Evolutionary conservation across 2,797 vertebrate species (phyloP), one percentile per base, ranked within the genome.

Genomic region (Paratrypauchen microcephalus): DNA sequence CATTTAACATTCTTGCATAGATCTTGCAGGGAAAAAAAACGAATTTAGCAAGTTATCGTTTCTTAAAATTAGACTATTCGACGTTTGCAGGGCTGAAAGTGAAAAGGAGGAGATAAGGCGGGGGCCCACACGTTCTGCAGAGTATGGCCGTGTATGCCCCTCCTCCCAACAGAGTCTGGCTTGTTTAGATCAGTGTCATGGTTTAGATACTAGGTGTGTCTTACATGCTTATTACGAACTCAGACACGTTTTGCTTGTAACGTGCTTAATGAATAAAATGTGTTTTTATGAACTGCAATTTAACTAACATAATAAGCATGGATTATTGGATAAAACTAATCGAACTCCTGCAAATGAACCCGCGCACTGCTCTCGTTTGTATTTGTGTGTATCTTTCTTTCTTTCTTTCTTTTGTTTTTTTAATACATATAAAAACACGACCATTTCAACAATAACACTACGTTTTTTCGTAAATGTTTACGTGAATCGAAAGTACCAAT

Each of bases 401-500:
- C 2, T 41, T 41, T 41, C 1, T 13, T 41, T 41, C 1, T 12
- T 39, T 9, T 39, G 30, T 39, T 39, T 41, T 45, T 45, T 45
- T 16, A 1, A 45, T 45, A 45, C n/a, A 21, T 52, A 7, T 52
- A n/a, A 50, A 52, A 52, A 19, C 21, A 11, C 7, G 8, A 7
- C 7, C 50, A 9, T 55, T 54, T 23, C 11, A 55, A 12, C 11
- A 61, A 24, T 13, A 15, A 45, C 1, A 45, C 62, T 70, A 66
- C 66, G 71, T 24, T 67, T n/a, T 41, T 69, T 62, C 82, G 86
- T 61, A 82, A n/a, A 1, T 6, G 63, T 62, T 1, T 54, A 62
- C 57, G 67, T 68, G 83, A 86, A 87, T 87, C 62, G 30, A 5
- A 15, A 30, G 13, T 8, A 19, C 13, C 52, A 60, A 0, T 69